phyloP scores from a whole-genome alignment of 2,888 invertebrate genomes.

The Galeopsomyia nigrocyanea region DNA sequence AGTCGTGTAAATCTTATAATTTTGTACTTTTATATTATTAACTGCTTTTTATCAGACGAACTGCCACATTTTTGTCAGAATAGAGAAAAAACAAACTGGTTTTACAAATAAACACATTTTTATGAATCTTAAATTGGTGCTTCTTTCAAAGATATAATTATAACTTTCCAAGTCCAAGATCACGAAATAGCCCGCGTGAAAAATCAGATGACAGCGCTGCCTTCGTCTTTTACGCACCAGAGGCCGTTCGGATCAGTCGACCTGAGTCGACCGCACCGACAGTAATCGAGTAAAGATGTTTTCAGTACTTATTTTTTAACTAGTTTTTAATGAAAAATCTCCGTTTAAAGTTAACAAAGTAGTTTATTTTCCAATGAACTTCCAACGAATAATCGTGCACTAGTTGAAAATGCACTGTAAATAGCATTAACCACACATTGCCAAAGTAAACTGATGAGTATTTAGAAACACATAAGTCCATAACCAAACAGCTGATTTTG shows the following conservation, averaged over 20 bases:
- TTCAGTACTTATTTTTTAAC: constrained; percentile 6
- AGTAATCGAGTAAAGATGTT: neutral
- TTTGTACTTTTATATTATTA: constrained; percentile 3
- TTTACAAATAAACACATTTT: constrained; percentile 23
- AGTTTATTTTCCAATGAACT: neutral
- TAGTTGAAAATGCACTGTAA: constrained; percentile 2
- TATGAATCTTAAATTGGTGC: too few relatives aligned
- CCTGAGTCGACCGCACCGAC: too few relatives aligned
- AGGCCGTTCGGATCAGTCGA: too few relatives aligned
- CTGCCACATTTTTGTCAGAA: neutral
- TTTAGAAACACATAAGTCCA: constrained; percentile 8
- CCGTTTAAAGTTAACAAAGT: neutral
- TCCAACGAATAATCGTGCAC: neutral
- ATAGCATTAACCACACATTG: constrained; percentile 3
- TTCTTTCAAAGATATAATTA: neutral
- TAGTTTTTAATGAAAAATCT: constrained; percentile 14
- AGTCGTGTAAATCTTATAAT: too few relatives aligned
- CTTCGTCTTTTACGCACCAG: too few relatives aligned
- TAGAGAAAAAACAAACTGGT: neutral
- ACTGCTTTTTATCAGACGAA: too few relatives aligned
- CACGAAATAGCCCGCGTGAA: too few relatives aligned
- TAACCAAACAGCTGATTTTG: constrained; percentile 7
- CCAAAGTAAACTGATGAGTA: constrained; percentile 13
- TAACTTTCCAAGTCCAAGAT: neutral
- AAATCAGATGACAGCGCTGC: too few relatives aligned